Evolutionary conservation across 1,140 invertebrate species (phyloP), one percentile per base, ranked within the genome.

Genomic region (Conopomorpha cramerella): DNA sequence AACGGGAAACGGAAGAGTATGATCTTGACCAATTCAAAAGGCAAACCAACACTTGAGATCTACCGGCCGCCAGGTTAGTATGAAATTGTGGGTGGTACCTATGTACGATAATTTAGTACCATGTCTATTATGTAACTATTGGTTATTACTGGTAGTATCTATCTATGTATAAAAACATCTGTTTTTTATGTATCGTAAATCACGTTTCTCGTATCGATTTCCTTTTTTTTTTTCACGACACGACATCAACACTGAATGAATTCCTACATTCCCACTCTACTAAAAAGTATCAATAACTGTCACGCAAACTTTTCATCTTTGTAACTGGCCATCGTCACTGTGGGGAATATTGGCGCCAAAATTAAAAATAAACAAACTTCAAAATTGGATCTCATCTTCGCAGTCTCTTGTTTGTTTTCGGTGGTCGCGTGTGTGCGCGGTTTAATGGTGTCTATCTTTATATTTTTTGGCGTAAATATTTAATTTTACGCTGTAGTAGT

Each of bases 21-120:
- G 50, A 70, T 79, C 26, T 70, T 82, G 41, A 72, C 79, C 14
- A 79, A 81, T 34, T 67, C 78, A 7, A 80, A 83, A 55, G 82
- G 81, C 31, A 92, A 93, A 72, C 91, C 90, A 3, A 89, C 89
- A 14, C 83, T 92, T 65, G 89, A 92, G 79, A 90, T 93, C 50
- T 93, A 93, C 65, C 83, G 90, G 56, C 91, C 91, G 13, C 91
- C 91, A 63, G 92, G 91, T 89, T 76, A 81, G 55, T 47, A n/a
- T n/a, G n/a, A n/a, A n/a, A n/a, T n/a, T n/a, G n/a, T n/a, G n/a
- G n/a, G n/a, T n/a, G n/a, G n/a, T n/a, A n/a, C n/a, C n/a, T n/a
- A n/a, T n/a, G n/a, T n/a, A n/a, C n/a, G n/a, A n/a, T n/a, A n/a
- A n/a, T n/a, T n/a, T n/a, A n/a, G n/a, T n/a, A n/a, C n/a, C n/a